phyloP scores from a whole-genome alignment of 92 coral and sea anemone genomes.

The Blastomussa wellsi region DNA sequence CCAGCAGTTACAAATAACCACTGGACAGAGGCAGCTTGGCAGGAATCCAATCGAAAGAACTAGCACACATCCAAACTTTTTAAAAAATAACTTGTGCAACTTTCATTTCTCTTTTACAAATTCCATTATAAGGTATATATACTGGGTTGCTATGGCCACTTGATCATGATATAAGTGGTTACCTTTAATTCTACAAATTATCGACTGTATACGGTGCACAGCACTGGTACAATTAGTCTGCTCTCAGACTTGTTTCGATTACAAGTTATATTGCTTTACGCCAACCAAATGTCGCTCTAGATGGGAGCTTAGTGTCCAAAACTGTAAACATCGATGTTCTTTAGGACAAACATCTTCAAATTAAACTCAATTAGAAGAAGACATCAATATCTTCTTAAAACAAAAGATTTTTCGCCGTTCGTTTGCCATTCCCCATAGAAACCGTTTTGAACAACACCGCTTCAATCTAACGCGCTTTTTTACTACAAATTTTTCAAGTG shows the following conservation, averaged over 20 bases:
- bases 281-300: constrained; percentile 14
- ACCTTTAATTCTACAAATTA: constrained; percentile 1
- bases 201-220: constrained; percentile 40
- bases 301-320: constrained; percentile 7
- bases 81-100: constrained; percentile 42
- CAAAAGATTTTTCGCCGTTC: constrained; percentile 10
- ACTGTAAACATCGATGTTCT: constrained; percentile 15
- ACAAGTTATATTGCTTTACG: neutral
- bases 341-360: neutral
- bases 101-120: constrained; percentile 36
- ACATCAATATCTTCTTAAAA: constrained; percentile 4
- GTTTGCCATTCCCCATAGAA: neutral
- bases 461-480: constrained; percentile 9
- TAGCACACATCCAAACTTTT: neutral
- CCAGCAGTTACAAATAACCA: neutral
- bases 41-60: neutral
- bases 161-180: constrained; percentile 16
- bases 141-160: constrained; percentile 18
- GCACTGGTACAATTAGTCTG: constrained; percentile 41
- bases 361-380: neutral
- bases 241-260: constrained; percentile 29
- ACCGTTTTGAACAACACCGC: constrained; percentile 2
- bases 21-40: neutral
- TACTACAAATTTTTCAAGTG: neutral
- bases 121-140: constrained; percentile 20